Percentiles rank a stretch among this genome's conserved stretches.
These are phyloP conservation scores for Tretioscincus oriximinensis DNA, from an alignment of 2,113 vertebrate genomes.

Conservation along the genomic window DNA sequence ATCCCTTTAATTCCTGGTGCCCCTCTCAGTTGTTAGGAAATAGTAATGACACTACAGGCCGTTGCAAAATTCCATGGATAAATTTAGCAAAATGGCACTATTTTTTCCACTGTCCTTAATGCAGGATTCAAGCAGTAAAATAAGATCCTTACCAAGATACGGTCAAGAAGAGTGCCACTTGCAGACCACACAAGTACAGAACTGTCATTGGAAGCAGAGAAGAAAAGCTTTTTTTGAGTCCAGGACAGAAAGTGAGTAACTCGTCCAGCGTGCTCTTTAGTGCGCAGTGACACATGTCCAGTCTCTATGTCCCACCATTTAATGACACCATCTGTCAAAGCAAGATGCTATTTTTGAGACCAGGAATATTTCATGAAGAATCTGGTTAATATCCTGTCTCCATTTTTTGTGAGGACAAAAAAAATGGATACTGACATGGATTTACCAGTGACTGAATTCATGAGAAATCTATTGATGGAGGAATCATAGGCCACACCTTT, in stretches of 20 bases:
- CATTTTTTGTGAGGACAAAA: neutral
- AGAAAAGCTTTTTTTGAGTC: slow-evolving; percentile 46
- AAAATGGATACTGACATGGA: neutral
- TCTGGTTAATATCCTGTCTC: neutral
- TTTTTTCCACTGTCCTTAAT: neutral
- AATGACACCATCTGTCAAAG: slow-evolving; percentile 50
- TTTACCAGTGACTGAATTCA: neutral
- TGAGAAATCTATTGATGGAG: neutral
- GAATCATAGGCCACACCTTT: too few relatives aligned
- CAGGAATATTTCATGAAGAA: neutral
- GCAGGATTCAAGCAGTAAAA: neutral
- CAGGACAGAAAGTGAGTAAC: slow-evolving; percentile 55
- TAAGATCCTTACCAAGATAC: slow-evolving; percentile 42
- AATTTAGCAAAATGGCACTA: neutral
- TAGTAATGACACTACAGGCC: neutral
- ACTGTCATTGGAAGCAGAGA: slow-evolving; percentile 58
- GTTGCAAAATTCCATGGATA: neutral
- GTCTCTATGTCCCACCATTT: slow-evolving; percentile 62
- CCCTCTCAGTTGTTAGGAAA: neutral
- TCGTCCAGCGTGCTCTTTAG: slow-evolving; percentile 48
- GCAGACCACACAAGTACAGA: slow-evolving; percentile 49
- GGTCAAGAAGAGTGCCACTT: slow-evolving; percentile 50
- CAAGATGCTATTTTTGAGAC: neutral
- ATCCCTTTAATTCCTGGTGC: neutral
- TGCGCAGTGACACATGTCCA: slow-evolving; percentile 27